A percentile compares a stretch with the other conserved stretches of the same genome.
Evolutionary conservation across 1,140 invertebrate species (phyloP).

Genomic region (Metopolophium dirhodum): DNA sequence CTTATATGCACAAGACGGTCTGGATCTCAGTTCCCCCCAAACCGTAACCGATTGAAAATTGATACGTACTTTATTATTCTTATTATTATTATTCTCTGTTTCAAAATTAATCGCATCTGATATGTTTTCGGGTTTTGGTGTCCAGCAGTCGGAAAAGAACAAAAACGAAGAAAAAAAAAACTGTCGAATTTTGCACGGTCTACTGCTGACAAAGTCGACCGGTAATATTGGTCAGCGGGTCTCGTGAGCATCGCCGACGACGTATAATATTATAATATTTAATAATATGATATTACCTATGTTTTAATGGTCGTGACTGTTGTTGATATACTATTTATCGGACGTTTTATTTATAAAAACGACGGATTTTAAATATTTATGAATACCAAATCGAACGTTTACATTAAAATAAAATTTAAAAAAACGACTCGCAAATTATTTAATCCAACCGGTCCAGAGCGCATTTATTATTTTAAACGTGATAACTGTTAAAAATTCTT

Average conservation of each 20-base stretch:
- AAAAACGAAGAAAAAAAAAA: constrained; percentile 9
- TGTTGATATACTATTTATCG: not conserved
- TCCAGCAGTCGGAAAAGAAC: not conserved
- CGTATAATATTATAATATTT: not conserved
- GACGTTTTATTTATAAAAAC: constrained; percentile 9
- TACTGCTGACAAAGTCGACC: not conserved
- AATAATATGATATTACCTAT: not conserved
- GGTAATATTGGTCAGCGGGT: not conserved
- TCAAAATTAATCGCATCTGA: not conserved
- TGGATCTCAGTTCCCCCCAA: not conserved
- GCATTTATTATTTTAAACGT: not conserved
- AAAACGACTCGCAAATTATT: not conserved
- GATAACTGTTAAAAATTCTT: constrained; percentile 19
- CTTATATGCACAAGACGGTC: not conserved
- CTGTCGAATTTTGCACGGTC: constrained; percentile 16
- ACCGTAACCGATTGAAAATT: not conserved
- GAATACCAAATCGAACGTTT: not conserved
- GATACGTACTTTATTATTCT: not conserved
- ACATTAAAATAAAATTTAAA: not conserved
- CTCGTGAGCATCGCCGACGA: not conserved
- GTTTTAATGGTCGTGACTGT: not conserved
- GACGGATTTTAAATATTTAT: not conserved
- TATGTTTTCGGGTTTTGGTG: not conserved
- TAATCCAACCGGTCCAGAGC: not conserved
- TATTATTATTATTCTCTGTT: not conserved